These are phyloP conservation scores for Lycorma delicatula DNA, from an alignment of 1,140 invertebrate species.

Conservation along the genomic window DNA sequence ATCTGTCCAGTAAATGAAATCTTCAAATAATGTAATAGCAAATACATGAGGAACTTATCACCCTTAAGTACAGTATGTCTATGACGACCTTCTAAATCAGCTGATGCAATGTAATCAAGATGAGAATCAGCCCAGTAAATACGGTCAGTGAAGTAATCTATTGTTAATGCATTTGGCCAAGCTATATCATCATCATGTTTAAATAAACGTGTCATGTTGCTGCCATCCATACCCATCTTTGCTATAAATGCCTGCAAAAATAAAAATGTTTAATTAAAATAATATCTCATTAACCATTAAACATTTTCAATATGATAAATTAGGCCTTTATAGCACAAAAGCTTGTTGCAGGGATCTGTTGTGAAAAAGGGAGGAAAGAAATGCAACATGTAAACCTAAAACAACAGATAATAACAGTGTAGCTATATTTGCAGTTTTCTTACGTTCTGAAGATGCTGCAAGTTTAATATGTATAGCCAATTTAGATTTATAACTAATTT, in stretches of 20 bases:
- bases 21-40: slow-evolving; percentile 87
- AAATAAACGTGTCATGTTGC: slow-evolving; percentile 79
- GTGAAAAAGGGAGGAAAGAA: too few species aligned
- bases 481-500: too few species aligned
- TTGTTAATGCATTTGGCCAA: slow-evolving; percentile 95
- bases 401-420: too few species aligned
- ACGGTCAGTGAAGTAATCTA: slow-evolving; percentile 92
- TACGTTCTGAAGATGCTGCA: too few species aligned
- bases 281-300: too few species aligned
- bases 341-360: too few species aligned
- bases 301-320: too few species aligned
- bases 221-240: slow-evolving; percentile 95
- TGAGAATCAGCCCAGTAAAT: slow-evolving; percentile 98
- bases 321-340: too few species aligned
- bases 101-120: slow-evolving; percentile 92
- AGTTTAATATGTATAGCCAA: too few species aligned
- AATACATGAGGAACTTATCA: slow-evolving; percentile 84
- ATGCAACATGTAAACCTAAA: too few species aligned
- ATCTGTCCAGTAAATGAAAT: slow-evolving; percentile 95
- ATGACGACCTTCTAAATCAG: slow-evolving; percentile 82
- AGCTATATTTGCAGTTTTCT: too few species aligned
- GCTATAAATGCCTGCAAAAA: slow-evolving; percentile 84
- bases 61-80: slow-evolving; percentile 74
- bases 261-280: too few species aligned
- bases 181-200: slow-evolving; percentile 92